Evolutionary conservation across 2,797 vertebrate species (phyloP).

Genomic region (Bradypodion ventrale): DNA sequence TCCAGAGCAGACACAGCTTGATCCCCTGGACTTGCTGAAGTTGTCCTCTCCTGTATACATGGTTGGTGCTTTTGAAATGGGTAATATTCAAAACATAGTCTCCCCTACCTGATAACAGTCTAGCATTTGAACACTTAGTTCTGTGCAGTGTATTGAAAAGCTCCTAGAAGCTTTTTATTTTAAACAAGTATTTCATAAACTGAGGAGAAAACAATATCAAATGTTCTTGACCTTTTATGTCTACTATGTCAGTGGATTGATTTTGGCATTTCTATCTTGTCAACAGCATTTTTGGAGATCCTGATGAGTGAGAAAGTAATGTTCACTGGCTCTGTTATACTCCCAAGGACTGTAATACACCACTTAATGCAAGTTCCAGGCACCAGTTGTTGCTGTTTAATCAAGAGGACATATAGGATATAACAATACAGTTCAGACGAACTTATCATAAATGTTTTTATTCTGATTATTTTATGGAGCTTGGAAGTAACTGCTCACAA

Average conservation of each 20-base stretch:
- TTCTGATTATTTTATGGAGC: not conserved
- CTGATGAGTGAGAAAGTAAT: not conserved
- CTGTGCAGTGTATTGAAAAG: not conserved
- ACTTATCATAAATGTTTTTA: not conserved
- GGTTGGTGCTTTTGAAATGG: no score
- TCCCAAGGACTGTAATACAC: not conserved
- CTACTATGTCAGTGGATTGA: not conserved
- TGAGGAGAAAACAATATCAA: accelerated
- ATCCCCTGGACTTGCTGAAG: no score
- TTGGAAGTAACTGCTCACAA: not conserved
- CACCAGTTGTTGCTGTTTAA: accelerated
- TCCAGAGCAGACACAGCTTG: no score
- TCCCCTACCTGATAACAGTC: no score
- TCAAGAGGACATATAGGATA: slow-evolving; percentile 6
- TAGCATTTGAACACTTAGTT: not conserved
- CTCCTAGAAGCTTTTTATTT: slow-evolving; percentile 24
- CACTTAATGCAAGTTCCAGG: not conserved
- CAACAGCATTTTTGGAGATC: slow-evolving; percentile 26
- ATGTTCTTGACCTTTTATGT: slow-evolving; percentile 21
- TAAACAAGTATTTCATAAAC: slow-evolving; percentile 31
- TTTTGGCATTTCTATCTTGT: slow-evolving; percentile 22
- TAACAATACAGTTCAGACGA: not conserved
- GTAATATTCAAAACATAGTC: no score
- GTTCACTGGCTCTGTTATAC: slow-evolving; percentile 14
- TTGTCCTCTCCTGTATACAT: no score